These are phyloP conservation scores for Eudemis profundana DNA, from an alignment of 2,888 invertebrate species.

Conservation along the genomic window DNA sequence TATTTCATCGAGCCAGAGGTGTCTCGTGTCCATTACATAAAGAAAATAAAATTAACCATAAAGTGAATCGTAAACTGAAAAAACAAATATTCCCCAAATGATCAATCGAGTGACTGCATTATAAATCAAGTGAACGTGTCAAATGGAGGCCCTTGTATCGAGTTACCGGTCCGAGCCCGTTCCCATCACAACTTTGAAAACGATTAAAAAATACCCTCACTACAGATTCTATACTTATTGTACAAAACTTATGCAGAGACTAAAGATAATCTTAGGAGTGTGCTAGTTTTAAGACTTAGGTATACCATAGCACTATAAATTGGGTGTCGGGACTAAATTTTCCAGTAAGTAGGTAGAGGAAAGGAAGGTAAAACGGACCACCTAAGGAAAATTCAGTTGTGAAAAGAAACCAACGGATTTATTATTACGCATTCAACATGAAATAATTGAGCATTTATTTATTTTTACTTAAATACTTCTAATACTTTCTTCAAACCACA, in stretches of 20 bases:
- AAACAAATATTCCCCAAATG: constrained; percentile 74
- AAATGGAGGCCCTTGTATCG: constrained; percentile 63
- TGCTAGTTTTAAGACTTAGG: no score
- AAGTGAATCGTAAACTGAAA: constrained; percentile 60
- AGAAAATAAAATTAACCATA: constrained; percentile 60
- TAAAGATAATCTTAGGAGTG: no score
- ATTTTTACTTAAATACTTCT: no score
- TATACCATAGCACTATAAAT: no score
- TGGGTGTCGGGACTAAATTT: no score
- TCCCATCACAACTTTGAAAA: constrained; percentile 32
- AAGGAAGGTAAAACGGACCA: no score
- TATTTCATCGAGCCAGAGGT: constrained; percentile 8
- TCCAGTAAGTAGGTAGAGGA: no score
- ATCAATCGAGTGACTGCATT: constrained; percentile 75
- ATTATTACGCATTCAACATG: no score
- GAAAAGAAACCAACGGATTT: no score
- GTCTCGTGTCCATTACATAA: constrained; percentile 38
- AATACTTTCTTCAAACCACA: no score
- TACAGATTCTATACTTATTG: background rate
- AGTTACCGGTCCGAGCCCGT: constrained; percentile 55
- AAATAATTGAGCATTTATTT: no score
- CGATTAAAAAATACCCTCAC: constrained; percentile 22
- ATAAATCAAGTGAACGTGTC: constrained; percentile 73
- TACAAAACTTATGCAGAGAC: background rate
- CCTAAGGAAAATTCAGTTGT: no score